Evolutionary conservation across 2,113 vertebrate species (phyloP).

Genomic region (Cepphus grylle): DNA sequence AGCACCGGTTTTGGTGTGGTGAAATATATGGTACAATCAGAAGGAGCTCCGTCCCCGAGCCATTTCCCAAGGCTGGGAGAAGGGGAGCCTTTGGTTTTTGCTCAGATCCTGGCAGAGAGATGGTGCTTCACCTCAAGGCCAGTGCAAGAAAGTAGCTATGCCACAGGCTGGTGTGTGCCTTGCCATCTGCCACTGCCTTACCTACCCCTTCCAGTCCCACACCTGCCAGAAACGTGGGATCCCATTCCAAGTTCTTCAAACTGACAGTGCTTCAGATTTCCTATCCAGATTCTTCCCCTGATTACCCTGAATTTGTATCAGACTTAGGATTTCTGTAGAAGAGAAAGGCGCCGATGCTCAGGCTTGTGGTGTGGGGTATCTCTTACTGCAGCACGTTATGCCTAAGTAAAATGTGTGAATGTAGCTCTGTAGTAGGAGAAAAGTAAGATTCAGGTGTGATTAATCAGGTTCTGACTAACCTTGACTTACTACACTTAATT

Average conservation of each 20-base stretch:
- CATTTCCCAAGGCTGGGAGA: not conserved
- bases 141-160: not conserved
- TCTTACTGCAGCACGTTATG: not conserved
- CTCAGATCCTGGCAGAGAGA: not conserved
- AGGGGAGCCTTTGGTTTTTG: not conserved
- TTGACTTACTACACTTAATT: not conserved
- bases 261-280: not conserved
- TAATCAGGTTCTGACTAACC: not conserved
- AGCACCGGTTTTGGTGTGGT: not conserved
- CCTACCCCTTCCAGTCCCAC: not conserved
- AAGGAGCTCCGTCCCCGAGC: not conserved
- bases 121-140: not conserved
- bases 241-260: not conserved
- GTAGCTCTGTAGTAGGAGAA: not conserved
- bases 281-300: not conserved
- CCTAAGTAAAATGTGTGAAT: fast-evolving
- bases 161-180: not conserved
- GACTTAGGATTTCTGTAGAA: not conserved
- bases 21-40: not conserved
- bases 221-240: fast-evolving
- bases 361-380: not conserved
- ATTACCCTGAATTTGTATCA: not conserved
- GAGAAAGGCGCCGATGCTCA: not conserved
- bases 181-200: not conserved
- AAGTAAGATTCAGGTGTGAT: not conserved